Percentiles rank a stretch among this genome's conserved stretches.
These are phyloP conservation scores for Zaprionus nigranus DNA, from an alignment of 1,140 invertebrate genomes.

Conservation along the genomic window DNA sequence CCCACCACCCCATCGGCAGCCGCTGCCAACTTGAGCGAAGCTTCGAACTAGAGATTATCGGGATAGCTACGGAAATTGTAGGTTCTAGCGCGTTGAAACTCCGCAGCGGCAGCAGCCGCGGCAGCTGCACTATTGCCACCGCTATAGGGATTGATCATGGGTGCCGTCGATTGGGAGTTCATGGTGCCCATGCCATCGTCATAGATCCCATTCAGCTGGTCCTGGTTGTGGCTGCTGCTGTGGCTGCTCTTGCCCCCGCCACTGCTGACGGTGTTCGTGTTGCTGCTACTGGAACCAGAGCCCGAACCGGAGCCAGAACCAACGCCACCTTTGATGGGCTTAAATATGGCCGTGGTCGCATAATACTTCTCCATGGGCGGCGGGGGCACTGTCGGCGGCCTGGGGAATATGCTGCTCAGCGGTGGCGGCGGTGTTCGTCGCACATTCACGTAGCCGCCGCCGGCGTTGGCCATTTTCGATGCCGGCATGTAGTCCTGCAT, in stretches of 20 bases:
- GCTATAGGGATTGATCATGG: conserved; percentile 82
- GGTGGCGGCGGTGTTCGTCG: conserved; percentile 83
- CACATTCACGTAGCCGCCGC: conserved; percentile 82
- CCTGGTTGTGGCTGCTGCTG: conserved; percentile 63
- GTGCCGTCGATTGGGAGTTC: conserved; percentile 80
- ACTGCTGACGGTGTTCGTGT: conserved; percentile 64
- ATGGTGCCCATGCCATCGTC: conserved; percentile 81
- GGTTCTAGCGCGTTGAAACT: conserved; percentile 81
- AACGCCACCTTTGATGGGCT: conserved; percentile 76
- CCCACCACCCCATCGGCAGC: conserved; percentile 16
- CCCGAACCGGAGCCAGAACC: conserved; percentile 20
- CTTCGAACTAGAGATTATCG: conserved; percentile 84
- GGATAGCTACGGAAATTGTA: conserved; percentile 84
- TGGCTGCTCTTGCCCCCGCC: conserved; percentile 78
- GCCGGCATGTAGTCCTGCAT: conserved; percentile 83
- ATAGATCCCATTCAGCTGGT: conserved; percentile 71
- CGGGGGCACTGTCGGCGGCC: conserved; percentile 87
- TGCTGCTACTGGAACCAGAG: conserved; percentile 51
- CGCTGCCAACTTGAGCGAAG: conserved; percentile 72
- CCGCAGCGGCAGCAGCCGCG: conserved; percentile 64
- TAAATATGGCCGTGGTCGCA: conserved; percentile 86
- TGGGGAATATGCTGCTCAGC: conserved; percentile 87
- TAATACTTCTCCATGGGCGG: conserved; percentile 91
- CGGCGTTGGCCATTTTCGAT: conserved; percentile 77
- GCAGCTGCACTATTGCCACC: conserved; percentile 59